Conservation (phyloP, 2,888 invertebrate species). For the Leucania comma region DNA sequence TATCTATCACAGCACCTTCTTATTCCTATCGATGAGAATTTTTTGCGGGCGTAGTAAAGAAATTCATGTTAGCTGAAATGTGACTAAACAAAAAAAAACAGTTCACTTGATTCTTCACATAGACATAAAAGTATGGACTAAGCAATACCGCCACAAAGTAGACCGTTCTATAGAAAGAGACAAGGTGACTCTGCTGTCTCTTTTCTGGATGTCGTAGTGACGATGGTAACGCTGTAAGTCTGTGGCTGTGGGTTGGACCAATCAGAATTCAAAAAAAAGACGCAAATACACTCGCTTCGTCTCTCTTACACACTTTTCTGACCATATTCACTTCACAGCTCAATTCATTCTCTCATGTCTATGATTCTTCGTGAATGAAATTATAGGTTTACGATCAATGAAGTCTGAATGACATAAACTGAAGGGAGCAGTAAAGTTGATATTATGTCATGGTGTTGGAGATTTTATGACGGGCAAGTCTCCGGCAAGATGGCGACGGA, state of each 20-base stretch:
- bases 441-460: slow-evolving; percentile 1
- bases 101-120: background rate
- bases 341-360: background rate
- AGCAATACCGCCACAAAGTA: background rate
- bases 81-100: no score
- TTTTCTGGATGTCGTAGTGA: background rate
- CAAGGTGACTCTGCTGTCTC: background rate
- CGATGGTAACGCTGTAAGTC: background rate
- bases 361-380: slow-evolving; percentile 12
- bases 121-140: background rate
- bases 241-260: background rate
- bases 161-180: background rate
- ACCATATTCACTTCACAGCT: background rate
- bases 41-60: no score
- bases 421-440: slow-evolving; percentile 3
- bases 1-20: no score
- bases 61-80: background rate
- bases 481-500: background rate
- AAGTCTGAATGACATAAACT: slow-evolving; percentile 20
- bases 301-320: background rate
- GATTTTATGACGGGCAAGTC: slow-evolving; percentile 4
- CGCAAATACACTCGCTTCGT: background rate
- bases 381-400: slow-evolving; percentile 35
- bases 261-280: background rate
- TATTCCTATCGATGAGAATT: no score